A percentile compares a stretch with the other conserved stretches of the same genome.
Evolutionary conservation across 2,888 invertebrate genomes (phyloP).

Genomic region (Nephrotoma guestfalica): DNA sequence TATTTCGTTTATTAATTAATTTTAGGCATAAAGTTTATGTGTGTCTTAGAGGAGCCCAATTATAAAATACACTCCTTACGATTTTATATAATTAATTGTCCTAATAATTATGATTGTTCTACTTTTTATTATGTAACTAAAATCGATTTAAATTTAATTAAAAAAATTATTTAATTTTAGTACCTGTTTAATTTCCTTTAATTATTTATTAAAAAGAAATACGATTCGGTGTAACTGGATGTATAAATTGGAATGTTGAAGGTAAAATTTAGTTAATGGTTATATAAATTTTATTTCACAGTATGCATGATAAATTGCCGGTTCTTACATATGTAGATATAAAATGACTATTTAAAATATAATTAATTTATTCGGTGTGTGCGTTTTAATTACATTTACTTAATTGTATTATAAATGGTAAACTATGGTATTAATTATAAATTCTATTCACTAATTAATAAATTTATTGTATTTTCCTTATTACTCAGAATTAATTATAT

Average conservation of each 20-base stretch:
- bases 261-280: background rate
- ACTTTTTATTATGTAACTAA: background rate
- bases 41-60: background rate
- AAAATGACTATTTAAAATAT: background rate
- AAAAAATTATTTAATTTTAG: background rate
- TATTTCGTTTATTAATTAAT: background rate
- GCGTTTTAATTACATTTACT: background rate
- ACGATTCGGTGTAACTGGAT: background rate
- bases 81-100: background rate
- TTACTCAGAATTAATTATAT: background rate
- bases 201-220: background rate
- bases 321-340: background rate
- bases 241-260: background rate
- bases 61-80: background rate
- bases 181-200: background rate
- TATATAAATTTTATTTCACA: background rate
- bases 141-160: background rate
- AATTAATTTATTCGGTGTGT: background rate
- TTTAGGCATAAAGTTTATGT: background rate
- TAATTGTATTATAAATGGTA: background rate
- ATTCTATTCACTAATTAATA: background rate
- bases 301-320: background rate
- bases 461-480: background rate
- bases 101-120: background rate
- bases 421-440: background rate